Percentiles rank a stretch among this genome's conserved stretches.
Conservation (phyloP, 2,113 vertebrate species). For the Ranitomeya imitator region DNA sequence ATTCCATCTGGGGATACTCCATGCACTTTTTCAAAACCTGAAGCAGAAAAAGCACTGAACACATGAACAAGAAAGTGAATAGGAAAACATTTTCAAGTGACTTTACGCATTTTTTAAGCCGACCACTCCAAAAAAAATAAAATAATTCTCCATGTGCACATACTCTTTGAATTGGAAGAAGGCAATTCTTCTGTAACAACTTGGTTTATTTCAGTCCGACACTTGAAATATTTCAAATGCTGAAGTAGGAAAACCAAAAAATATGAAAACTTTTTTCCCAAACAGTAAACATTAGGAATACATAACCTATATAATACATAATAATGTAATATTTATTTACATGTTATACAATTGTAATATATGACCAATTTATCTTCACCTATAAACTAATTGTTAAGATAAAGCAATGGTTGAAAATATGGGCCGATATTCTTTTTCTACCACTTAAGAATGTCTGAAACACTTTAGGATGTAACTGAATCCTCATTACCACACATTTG, state of each 20-base stretch:
- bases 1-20: no score
- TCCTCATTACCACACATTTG: slow-evolving; percentile 55
- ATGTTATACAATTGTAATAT: not conserved
- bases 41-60: no score
- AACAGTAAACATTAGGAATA: not conserved
- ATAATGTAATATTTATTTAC: not conserved
- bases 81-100: no score
- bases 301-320: not conserved
- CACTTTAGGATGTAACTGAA: slow-evolving; percentile 51
- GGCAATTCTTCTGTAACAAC: not conserved
- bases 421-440: not conserved
- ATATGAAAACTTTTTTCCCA: not conserved
- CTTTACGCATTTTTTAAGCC: no score
- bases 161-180: no score
- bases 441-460: slow-evolving; percentile 9
- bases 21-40: no score
- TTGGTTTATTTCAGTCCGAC: not conserved
- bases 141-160: no score
- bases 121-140: no score
- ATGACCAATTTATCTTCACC: not conserved
- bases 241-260: not conserved
- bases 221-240: not conserved
- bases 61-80: no score
- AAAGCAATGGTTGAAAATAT: not conserved
- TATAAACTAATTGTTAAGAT: not conserved